Evolutionary conservation across 2,113 vertebrate genomes (phyloP).

Genomic region (Coptodon bakossiorum): DNA sequence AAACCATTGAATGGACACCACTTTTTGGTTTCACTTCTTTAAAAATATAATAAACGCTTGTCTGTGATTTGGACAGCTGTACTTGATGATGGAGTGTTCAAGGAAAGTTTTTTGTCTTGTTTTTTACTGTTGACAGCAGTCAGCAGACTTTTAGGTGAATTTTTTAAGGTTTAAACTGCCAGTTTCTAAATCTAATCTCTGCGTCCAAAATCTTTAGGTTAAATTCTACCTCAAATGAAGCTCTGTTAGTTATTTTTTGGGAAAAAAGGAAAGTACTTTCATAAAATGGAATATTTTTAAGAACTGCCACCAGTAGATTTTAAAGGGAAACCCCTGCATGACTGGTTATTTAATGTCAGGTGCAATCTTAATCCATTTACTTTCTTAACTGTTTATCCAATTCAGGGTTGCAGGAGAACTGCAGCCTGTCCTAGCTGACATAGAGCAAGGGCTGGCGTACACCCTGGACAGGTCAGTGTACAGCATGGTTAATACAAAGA

Average conservation of each 20-base stretch:
- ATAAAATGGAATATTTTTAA: not conserved
- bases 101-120: not conserved
- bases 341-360: not conserved
- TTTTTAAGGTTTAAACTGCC: not conserved
- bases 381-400: not conserved
- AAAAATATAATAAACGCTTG: not conserved
- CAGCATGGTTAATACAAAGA: rapidly evolving
- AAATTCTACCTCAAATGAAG: not conserved
- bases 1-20: not conserved
- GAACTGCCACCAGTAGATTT: not conserved
- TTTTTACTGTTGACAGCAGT: not conserved
- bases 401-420: not conserved
- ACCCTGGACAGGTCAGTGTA: not conserved
- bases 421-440: not conserved
- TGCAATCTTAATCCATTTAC: not conserved
- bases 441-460: not conserved
- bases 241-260: not conserved
- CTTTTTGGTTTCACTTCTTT: not conserved
- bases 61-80: not conserved
- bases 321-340: not conserved
- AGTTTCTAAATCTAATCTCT: not conserved
- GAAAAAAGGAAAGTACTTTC: rapidly evolving
- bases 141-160: not conserved
- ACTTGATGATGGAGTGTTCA: not conserved
- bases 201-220: not conserved